Percentiles rank a stretch among this genome's conserved stretches.
Evolutionary conservation across 1,140 invertebrate genomes (phyloP).

Genomic region (Drosophila funebris): DNA sequence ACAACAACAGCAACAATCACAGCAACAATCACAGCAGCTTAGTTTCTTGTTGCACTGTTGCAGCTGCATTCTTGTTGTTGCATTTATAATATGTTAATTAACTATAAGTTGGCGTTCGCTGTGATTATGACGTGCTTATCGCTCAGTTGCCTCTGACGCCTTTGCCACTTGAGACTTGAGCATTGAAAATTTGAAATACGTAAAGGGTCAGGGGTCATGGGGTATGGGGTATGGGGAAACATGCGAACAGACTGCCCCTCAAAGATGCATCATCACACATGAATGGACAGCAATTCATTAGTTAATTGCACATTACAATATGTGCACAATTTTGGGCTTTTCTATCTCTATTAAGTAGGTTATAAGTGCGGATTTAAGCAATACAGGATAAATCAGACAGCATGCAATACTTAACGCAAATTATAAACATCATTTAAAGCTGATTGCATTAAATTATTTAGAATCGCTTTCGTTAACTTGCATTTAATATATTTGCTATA

Average conservation of each 20-base stretch:
- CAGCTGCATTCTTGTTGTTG: constrained; percentile 23
- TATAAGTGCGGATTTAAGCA: neutral
- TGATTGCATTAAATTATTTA: too few relatives aligned
- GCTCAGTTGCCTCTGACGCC: constrained; percentile 35
- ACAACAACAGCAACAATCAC: constrained; percentile 24
- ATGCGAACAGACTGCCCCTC: neutral
- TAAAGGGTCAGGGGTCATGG: too few relatives aligned
- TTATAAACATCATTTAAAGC: neutral
- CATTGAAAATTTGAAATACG: constrained; percentile 6
- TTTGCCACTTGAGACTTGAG: constrained; percentile 30
- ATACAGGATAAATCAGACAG: neutral
- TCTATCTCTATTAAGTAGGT: neutral
- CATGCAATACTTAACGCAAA: neutral
- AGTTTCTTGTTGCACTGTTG: constrained; percentile 30
- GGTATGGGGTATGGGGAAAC: neutral
- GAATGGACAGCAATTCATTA: constrained; percentile 36
- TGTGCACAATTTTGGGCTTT: constrained; percentile 6
- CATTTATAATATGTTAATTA: constrained; percentile 77
- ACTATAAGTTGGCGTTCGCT: constrained; percentile 48
- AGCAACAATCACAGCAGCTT: constrained; percentile 28
- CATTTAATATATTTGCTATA: too few relatives aligned
- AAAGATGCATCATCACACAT: neutral
- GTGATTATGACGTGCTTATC: constrained; percentile 62
- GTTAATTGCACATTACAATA: constrained; percentile 26
- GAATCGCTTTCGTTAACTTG: too few relatives aligned